Evolutionary conservation across 2,113 vertebrate species (phyloP).

Genomic region (Heterotis niloticus): DNA sequence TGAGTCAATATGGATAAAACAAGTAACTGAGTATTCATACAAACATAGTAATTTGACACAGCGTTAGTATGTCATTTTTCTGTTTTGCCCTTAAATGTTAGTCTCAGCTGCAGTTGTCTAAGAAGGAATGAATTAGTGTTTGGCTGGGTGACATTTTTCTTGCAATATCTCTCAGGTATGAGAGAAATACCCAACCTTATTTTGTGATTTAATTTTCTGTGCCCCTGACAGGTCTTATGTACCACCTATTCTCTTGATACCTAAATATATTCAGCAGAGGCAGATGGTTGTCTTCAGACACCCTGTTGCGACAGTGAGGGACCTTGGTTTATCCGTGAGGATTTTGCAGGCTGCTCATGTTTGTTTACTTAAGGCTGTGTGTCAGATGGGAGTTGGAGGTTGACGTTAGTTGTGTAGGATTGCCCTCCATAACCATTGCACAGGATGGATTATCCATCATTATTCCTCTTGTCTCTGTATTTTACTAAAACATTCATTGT

Average conservation of each 20-base stretch:
- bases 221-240: background rate
- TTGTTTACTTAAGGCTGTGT: no score
- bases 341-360: no score
- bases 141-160: no score
- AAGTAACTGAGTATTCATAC: background rate
- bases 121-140: no score
- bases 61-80: background rate
- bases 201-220: background rate
- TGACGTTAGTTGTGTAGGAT: no score
- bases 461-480: no score
- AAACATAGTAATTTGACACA: background rate
- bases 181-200: background rate
- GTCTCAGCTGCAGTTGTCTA: background rate
- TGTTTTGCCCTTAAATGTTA: background rate
- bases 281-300: background rate
- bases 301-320: background rate
- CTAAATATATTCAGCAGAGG: background rate
- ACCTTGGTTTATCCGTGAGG: no score
- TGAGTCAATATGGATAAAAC: background rate
- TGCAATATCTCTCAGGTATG: no score
- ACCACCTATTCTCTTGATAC: background rate
- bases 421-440: no score
- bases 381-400: no score
- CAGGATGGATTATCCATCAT: no score
- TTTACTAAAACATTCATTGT: background rate